These are phyloP conservation scores for Myotis findleyi DNA, from an alignment of 2,797 vertebrate genomes.

Conservation along the genomic window DNA sequence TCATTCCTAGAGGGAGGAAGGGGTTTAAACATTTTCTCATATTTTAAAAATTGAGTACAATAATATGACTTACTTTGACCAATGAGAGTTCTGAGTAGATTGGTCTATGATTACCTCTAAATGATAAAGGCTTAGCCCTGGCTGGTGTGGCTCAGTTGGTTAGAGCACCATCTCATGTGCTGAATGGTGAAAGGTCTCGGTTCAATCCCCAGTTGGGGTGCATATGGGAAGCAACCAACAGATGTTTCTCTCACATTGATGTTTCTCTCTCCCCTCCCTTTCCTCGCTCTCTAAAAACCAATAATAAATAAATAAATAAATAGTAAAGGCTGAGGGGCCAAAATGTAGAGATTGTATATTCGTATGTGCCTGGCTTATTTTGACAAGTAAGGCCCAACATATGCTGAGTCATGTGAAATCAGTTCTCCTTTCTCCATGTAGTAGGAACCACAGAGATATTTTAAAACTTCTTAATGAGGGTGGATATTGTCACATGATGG, in stretches of 20 bases:
- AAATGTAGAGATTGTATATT: not conserved
- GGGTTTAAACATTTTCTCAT: not conserved
- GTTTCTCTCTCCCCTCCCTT: no score
- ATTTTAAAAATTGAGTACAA: slow-evolving; percentile 16
- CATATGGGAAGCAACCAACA: not conserved
- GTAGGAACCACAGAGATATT: not conserved
- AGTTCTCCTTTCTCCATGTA: not conserved
- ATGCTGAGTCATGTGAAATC: not conserved
- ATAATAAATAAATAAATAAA: not conserved
- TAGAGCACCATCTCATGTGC: not conserved
- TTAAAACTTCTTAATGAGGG: not conserved
- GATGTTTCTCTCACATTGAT: not conserved
- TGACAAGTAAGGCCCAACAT: not conserved
- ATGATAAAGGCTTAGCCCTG: not conserved
- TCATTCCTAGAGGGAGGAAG: not conserved
- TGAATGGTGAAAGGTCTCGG: not conserved
- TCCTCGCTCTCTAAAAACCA: no score
- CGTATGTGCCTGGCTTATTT: not conserved
- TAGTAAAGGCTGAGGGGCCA: not conserved
- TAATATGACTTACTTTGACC: not conserved
- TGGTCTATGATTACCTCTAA: not conserved
- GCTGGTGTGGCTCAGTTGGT: not conserved
- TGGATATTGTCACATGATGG: not conserved
- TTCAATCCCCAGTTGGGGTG: not conserved
- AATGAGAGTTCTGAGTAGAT: not conserved